Evolutionary conservation across 37 sponge, comb jelly and placozoan genomes (phyloP), one percentile per base, ranked within the genome.

Genomic region (Haliclona indistincta): DNA sequence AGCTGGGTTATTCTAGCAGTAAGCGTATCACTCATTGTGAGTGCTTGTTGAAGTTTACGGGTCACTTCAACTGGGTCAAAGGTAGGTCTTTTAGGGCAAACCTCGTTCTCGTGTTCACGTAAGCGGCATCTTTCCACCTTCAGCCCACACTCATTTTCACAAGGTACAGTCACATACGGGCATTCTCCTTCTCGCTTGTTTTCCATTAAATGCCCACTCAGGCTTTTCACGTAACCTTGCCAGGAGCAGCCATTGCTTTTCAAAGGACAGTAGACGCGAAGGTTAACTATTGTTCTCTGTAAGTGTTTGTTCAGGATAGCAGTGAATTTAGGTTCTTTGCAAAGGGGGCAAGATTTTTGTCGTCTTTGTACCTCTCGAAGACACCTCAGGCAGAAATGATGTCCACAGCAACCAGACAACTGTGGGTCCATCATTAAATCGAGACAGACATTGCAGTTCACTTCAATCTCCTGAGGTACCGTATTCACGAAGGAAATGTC

Each of bases 401-500:
- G 71, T 17, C 85, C 85, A 71, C 85, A 84, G 73, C 85, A 84
- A 22, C 70, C 62, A 15, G 79, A 77, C 34, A 77, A 66, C 29
- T 40, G 61, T 2, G 85, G 85, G 7, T 84, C 79, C 1, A 41
- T 34, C 4, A 64, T 56, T 25, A 84, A 64, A 2, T 47, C 78
- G 0, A 84, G 58, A 64, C 85, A 84, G 22, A 84, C 77, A n/a
- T 71, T 36, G 38, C 85, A 84, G 26, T 38, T 39, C 2, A 77
- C 54, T n/a, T 77, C 78, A 25, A 58, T 6, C 22, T 84, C 64
- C 6, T 40, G 66, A 33, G 85, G 85, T 15, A 58, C 52, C 11
- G 60, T 20, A 58, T n/a, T 58, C 60, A 58, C 60, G n/a, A 58
- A n/a, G 6, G 11, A 6, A 58, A 58, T 58, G 6, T n/a, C n/a